These are phyloP conservation scores for Bombycilla garrulus DNA, from an alignment of 2,113 vertebrate species.

Conservation along the genomic window DNA sequence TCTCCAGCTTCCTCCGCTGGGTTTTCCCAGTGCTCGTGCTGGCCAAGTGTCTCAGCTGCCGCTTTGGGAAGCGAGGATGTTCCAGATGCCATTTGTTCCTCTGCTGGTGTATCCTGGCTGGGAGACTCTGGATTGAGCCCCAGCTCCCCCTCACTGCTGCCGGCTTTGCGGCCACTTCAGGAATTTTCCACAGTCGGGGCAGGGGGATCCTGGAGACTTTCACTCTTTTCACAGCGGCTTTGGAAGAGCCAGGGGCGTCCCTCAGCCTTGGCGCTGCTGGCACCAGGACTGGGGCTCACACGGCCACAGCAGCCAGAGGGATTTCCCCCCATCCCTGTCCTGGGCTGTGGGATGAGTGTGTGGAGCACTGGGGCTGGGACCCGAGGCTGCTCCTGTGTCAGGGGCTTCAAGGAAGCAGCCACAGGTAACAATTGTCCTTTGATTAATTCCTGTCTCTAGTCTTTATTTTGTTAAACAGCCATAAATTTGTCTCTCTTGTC, in stretches of 20 bases:
- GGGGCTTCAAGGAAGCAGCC: too few relatives aligned
- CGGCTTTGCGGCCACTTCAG: neutral
- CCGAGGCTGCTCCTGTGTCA: neutral
- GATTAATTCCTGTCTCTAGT: conserved; percentile 52
- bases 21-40: rapidly evolving
- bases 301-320: neutral
- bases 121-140: neutral
- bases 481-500: neutral
- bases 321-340: rapidly evolving
- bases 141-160: rapidly evolving
- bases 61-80: neutral
- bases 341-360: neutral
- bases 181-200: neutral
- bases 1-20: rapidly evolving
- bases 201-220: neutral
- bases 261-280: neutral
- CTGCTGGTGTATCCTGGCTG: neutral
- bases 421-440: conserved; percentile 9
- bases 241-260: rapidly evolving
- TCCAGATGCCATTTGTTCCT: rapidly evolving
- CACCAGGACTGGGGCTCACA: neutral
- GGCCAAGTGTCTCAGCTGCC: neutral
- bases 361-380: neutral
- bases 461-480: neutral
- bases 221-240: neutral